Evolutionary conservation across 2,797 vertebrate species (phyloP), one percentile per base, ranked within the genome.

Genomic region (Columba guinea): DNA sequence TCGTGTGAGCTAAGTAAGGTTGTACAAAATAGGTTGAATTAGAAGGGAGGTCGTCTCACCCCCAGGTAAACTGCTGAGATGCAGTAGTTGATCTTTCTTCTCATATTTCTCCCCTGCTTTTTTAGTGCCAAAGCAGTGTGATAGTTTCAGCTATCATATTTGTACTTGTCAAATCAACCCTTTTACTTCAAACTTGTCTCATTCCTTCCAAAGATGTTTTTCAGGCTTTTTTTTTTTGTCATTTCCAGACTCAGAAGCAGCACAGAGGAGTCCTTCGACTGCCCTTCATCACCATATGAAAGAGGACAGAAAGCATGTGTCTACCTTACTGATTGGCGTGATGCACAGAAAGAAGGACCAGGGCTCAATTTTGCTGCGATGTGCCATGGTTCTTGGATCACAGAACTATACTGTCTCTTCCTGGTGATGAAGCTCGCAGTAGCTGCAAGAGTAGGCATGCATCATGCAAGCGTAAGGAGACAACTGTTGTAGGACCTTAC

Each of bases 271-370:
- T 51, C 83, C 80, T 48, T 92, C 18, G 5, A 65, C 80, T 97
- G 93, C 90, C 94, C 94, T 77, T 94, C 86, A 96, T 97, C 95
- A 96, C 90, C 95, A 95, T 95, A 96, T 94, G 90, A 96, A 96
- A 97, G 90, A 84, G 48, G 80, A 89, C 24, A 34, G 88, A 76
- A 89, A 67, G 46, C 20, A 15, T 65, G 51, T 55, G 55, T 90
- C 90, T 95, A n/a, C 74, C 26, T 68, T 79, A 87, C 83, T 76
- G 94, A 94, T 52, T 39, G 90, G 77, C 3, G 5, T 6, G 14
- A 63, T 11, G 35, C 74, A 68, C 51, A 84, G 77, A 28, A 24
- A n/a, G 91, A 81, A 73, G 86, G 88, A 60, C 65, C 63, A 56
- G 48, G 52, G 53, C 56, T 90, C 68, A 24, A 7, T 88, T 75